Evolutionary conservation across 2,888 invertebrate species (phyloP).

Genomic region (Ectobius pallidus): DNA sequence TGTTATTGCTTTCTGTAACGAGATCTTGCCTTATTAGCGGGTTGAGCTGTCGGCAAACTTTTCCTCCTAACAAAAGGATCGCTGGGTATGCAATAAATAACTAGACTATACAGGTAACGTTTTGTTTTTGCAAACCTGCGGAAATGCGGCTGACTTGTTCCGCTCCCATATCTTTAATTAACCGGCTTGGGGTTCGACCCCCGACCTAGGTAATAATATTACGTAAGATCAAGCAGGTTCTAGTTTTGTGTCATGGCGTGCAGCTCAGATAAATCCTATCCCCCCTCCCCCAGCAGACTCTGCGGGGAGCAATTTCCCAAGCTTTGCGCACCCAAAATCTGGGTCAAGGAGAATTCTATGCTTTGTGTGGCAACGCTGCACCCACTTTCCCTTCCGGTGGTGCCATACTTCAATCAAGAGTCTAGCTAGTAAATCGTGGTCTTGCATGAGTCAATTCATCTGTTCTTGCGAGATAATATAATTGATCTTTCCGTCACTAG

Average conservation of each 20-base stretch:
- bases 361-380: conserved; percentile 30
- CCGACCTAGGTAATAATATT: neutral
- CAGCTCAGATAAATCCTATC: neutral
- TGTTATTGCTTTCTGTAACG: neutral
- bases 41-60: too few species aligned
- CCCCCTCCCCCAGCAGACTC: neutral
- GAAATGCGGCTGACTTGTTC: neutral
- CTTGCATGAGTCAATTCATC: neutral
- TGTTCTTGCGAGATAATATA: too few species aligned
- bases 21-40: neutral
- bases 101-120: neutral
- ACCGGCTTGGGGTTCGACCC: neutral
- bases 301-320: conserved; percentile 21
- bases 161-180: neutral
- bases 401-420: neutral
- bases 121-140: neutral
- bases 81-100: neutral
- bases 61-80: too few species aligned
- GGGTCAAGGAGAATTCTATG: conserved; percentile 37
- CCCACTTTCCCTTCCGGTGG: conserved; percentile 42
- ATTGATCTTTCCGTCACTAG: too few species aligned
- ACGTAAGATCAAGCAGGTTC: neutral
- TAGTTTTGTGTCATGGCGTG: neutral
- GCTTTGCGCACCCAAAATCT: conserved; percentile 19
- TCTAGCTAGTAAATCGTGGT: too few species aligned